Evolutionary conservation across 1,140 invertebrate genomes (phyloP), one percentile per base, ranked within the genome.

Genomic region (Trypoxylus dichotomus): DNA sequence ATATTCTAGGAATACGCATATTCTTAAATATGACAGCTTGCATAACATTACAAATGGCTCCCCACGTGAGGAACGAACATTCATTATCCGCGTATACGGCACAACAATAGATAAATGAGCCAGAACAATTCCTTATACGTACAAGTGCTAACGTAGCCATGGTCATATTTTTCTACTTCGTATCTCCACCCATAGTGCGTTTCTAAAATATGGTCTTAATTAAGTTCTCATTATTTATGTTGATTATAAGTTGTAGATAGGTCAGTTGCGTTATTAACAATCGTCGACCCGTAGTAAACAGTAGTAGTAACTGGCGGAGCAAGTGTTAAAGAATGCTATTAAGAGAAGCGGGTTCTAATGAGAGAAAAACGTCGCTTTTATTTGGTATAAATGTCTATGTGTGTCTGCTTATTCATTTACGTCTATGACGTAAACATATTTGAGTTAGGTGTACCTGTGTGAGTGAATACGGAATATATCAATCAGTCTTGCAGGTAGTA

Each of bases 211-310:
- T 72, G 75, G 72, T 72, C 75, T 79, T 79, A 79, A 79, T 79
- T 76, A 79, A 79, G 71, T 79, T 79, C 74, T 76, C 63, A 76
- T 79, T 76, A 79, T 79, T 79, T 79, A 79, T 79, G 78, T 79
- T 79, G 78, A 79, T 79, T 72, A 73, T 71, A 73, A 37, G 29
- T 32, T 58, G n/a, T 8, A 76, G 74, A 76, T 76, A 79, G 74
- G 60, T 68, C n/a, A n/a, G 63, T 54, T 54, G 19, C 60, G 41
- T 76, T 75, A 74, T 60, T 78, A 73, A 37, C 42, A 74, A 78
- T 73, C 77, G 47, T 75, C 71, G 37, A 68, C 24, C 21, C 21
- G 60, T 29, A n/a, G 74, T 21, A 29, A 76, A 76, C 78, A 79
- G 78, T 79, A 76, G 78, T 42, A 74, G 60, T 29, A 68, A 27